Percentiles rank a stretch among this genome's conserved stretches.
phyloP scores from a whole-genome alignment of 2,113 vertebrate genomes.

The Macaca mulatta region DNA sequence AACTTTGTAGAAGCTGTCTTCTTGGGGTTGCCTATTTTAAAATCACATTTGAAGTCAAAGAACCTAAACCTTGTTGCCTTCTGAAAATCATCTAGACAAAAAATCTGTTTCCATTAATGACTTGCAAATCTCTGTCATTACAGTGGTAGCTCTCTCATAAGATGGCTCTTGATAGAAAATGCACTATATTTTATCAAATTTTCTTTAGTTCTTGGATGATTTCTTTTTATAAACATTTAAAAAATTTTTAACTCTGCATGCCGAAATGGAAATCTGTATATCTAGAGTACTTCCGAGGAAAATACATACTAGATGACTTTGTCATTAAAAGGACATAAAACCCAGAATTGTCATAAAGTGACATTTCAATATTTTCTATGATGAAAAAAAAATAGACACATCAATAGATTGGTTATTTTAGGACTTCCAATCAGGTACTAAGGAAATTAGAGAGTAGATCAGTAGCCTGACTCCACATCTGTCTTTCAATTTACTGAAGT shows the following conservation, averaged over 20 bases:
- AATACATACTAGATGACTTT: conserved; percentile 65
- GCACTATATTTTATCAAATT: conserved; percentile 35
- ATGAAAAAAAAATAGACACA: neutral
- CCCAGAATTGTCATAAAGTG: conserved; percentile 56
- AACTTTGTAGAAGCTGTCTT: neutral
- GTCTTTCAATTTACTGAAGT: conserved; percentile 55
- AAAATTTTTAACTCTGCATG: conserved; percentile 31
- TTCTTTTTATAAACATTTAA: conserved; percentile 65
- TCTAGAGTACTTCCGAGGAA: conserved; percentile 21
- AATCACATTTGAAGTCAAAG: neutral
- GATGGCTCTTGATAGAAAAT: conserved; percentile 5
- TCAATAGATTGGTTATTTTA: conserved; percentile 24
- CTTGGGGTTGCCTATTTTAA: neutral
- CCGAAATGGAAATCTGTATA: conserved; percentile 61
- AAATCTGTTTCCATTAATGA: neutral
- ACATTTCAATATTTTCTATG: conserved; percentile 38
- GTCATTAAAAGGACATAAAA: conserved; percentile 70
- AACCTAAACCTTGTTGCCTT: conserved; percentile 1
- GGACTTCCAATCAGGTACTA: conserved; percentile 27
- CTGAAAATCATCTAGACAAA: conserved; percentile 44
- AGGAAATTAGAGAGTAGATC: conserved; percentile 31
- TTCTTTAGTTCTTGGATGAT: conserved; percentile 52
- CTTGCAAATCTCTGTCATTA: neutral
- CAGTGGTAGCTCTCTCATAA: neutral
- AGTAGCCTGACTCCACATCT: conserved; percentile 39